A percentile compares a stretch with the other conserved stretches of the same genome.
Conservation (phyloP, 35 echinoderm and acorn worm genomes). For the Amphiura filiformis region DNA sequence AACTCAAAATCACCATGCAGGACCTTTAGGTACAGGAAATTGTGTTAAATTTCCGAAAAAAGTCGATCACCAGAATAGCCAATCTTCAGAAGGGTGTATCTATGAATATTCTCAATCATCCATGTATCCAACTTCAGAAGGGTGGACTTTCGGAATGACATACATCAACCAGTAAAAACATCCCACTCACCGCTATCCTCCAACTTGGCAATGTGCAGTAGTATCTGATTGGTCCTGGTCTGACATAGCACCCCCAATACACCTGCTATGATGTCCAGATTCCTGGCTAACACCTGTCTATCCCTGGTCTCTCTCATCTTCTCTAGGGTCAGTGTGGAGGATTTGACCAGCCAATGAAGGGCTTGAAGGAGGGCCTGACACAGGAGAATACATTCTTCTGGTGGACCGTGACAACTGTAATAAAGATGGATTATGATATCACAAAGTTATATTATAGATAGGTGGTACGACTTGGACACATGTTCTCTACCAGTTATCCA, state of each 20-base stretch:
- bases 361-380: slow-evolving; percentile 70
- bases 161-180: too few species aligned
- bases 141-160: too few species aligned
- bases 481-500: too few species aligned
- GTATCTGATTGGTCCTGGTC: slow-evolving; percentile 50
- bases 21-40: too few species aligned
- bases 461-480: neutral
- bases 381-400: slow-evolving; percentile 77
- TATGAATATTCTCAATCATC: too few species aligned
- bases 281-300: slow-evolving; percentile 33
- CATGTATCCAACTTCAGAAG: too few species aligned
- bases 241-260: slow-evolving; percentile 56
- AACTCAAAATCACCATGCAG: too few species aligned
- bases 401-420: slow-evolving; percentile 55
- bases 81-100: too few species aligned
- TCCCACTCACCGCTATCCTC: slow-evolving; percentile 83
- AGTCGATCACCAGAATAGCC: too few species aligned
- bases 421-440: too few species aligned
- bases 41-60: too few species aligned
- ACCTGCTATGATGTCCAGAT: slow-evolving; percentile 70
- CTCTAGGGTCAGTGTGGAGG: slow-evolving; percentile 67
- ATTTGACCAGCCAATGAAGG: slow-evolving; percentile 69
- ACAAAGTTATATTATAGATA: neutral
- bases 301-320: slow-evolving; percentile 42
- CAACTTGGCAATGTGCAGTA: slow-evolving; percentile 80